Evolutionary conservation across 2,888 invertebrate species (phyloP).

Genomic region (Cistogaster globosa): DNA sequence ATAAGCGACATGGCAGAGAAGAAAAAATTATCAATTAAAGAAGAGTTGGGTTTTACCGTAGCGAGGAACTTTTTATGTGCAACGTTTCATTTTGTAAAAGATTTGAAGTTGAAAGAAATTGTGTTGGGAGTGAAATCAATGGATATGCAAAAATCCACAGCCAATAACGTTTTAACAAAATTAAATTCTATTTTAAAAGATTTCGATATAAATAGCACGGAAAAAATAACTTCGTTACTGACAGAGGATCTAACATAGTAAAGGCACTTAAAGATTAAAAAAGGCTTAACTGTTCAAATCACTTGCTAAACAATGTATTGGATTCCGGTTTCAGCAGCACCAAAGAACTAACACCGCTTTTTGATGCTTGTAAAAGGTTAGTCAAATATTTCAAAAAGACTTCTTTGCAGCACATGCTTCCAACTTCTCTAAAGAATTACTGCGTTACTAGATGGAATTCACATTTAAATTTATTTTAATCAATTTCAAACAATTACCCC

Average conservation of each 20-base stretch:
- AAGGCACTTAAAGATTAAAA: constrained; percentile 51
- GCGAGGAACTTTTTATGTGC: constrained; percentile 45
- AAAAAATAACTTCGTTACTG: constrained; percentile 63
- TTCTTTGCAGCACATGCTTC: constrained; percentile 38
- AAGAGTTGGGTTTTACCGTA: constrained; percentile 14
- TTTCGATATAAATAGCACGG: constrained; percentile 39
- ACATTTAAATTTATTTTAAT: constrained; percentile 39
- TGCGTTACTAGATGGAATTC: constrained; percentile 57
- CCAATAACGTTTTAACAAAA: constrained; percentile 39
- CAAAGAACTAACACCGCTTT: constrained; percentile 33
- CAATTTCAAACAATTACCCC: constrained; percentile 27
- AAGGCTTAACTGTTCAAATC: constrained; percentile 24
- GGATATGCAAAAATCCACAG: constrained; percentile 53
- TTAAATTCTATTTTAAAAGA: constrained; percentile 36
- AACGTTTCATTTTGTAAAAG: constrained; percentile 49
- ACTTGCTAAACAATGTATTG: constrained; percentile 57
- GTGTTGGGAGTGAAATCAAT: constrained; percentile 59
- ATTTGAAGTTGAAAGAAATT: constrained; percentile 44
- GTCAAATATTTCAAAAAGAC: constrained; percentile 56
- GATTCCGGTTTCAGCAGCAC: constrained; percentile 49
- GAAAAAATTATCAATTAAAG: constrained; percentile 18
- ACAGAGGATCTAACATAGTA: constrained; percentile 52
- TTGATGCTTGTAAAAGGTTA: constrained; percentile 49
- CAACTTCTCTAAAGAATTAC: constrained; percentile 39
- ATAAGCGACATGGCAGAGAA: constrained; percentile 29